Conservation (phyloP, 2,113 vertebrate genomes). For the Sciurus niger region DNA sequence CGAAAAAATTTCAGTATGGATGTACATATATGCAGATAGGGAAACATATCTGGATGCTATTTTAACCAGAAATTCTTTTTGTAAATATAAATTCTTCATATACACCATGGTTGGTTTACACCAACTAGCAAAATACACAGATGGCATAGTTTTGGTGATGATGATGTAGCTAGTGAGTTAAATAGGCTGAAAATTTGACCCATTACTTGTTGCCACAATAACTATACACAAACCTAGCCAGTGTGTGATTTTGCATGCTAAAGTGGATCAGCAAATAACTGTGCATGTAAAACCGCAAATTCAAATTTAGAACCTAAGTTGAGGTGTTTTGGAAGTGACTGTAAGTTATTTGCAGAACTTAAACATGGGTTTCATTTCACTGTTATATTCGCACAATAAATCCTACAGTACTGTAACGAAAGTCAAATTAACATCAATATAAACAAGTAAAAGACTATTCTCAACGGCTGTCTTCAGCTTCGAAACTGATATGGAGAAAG, state of each 20-base stretch:
- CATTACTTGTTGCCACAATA: conserved; percentile 71
- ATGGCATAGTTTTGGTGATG: conserved; percentile 52
- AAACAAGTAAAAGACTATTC: not conserved
- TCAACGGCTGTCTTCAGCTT: conserved; percentile 40
- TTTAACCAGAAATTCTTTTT: conserved; percentile 60
- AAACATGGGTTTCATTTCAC: conserved; percentile 78
- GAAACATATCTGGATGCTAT: not conserved
- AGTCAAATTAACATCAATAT: conserved; percentile 60
- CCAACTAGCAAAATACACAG: conserved; percentile 54
- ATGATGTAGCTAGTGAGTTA: conserved; percentile 55
- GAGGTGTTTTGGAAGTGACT: conserved; percentile 79
- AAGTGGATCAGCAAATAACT: conserved; percentile 78
- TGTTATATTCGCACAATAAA: conserved; percentile 63
- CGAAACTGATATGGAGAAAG: not conserved
- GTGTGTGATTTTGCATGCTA: conserved; percentile 78
- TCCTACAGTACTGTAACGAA: conserved; percentile 32
- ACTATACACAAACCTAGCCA: conserved; percentile 50
- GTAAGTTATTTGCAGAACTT: conserved; percentile 82
- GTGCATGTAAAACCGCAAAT: conserved; percentile 77
- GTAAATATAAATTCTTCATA: conserved; percentile 45
- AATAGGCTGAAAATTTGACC: conserved; percentile 69
- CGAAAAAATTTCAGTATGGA: not conserved
- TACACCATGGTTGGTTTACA: not conserved
- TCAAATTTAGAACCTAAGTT: conserved; percentile 81
- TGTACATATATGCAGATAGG: not conserved